These are phyloP conservation scores for Crotalus helleri DNA, from an alignment of 2,113 vertebrate genomes.

Conservation along the genomic window DNA sequence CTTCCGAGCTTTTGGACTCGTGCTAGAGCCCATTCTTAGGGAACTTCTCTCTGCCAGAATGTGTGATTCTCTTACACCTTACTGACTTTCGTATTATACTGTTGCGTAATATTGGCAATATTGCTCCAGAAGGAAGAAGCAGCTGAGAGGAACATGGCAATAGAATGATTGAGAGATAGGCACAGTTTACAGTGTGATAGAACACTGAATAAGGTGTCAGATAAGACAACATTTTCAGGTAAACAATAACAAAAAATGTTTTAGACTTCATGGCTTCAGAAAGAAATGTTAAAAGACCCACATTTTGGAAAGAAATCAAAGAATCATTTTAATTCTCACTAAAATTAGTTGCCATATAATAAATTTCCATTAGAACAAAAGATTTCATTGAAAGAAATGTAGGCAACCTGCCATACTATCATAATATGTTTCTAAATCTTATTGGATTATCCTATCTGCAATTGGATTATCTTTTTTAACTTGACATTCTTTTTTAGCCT, in stretches of 20 bases:
- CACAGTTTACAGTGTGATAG: background rate
- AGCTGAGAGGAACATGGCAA: background rate
- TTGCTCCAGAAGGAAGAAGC: background rate
- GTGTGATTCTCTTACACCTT: background rate
- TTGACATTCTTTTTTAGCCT: background rate
- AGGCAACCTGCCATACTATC: background rate
- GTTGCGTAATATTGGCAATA: background rate
- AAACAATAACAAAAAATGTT: background rate
- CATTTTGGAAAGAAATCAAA: background rate
- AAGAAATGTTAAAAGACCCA: background rate
- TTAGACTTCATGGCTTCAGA: background rate
- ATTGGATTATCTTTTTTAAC: background rate
- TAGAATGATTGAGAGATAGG: background rate
- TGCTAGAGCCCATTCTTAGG: background rate
- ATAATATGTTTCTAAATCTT: background rate
- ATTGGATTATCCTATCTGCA: background rate
- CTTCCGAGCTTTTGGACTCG: background rate
- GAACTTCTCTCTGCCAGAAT: background rate
- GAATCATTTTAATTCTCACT: background rate
- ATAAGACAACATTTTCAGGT: background rate
- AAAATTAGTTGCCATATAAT: background rate
- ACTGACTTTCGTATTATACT: background rate
- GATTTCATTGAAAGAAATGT: background rate
- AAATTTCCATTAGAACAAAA: background rate
- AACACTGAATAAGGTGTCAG: background rate